A percentile compares a stretch with the other conserved stretches of the same genome.
These are phyloP conservation scores for Drosophila mimetica DNA, from an alignment of 2,888 invertebrate species.

Conservation along the genomic window DNA sequence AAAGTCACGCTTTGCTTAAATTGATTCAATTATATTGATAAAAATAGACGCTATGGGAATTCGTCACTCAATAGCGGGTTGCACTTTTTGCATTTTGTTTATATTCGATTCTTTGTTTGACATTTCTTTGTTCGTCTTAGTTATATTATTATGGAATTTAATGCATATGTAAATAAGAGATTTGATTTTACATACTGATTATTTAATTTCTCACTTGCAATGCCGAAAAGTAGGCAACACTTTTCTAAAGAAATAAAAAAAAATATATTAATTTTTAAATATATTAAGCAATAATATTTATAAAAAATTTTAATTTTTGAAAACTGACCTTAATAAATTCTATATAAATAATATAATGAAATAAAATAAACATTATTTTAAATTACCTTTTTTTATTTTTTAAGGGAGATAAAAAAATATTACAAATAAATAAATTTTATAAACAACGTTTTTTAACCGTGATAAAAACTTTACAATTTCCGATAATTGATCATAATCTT, in stretches of 20 bases:
- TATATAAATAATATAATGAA: too few relatives aligned
- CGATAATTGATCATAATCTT: too few relatives aligned
- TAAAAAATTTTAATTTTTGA: too few relatives aligned
- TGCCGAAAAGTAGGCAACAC: conserved; percentile 28
- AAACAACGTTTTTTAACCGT: too few relatives aligned
- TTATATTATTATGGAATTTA: background rate
- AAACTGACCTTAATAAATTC: too few relatives aligned
- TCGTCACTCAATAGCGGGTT: conserved; percentile 22
- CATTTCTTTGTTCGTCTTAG: conserved; percentile 23
- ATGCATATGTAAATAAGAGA: background rate
- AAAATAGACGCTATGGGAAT: conserved; percentile 25
- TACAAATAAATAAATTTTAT: too few relatives aligned
- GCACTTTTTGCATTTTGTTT: conserved; percentile 17
- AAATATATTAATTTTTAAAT: background rate
- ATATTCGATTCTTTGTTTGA: conserved; percentile 4
- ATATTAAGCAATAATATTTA: too few relatives aligned
- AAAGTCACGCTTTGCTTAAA: conserved; percentile 56
- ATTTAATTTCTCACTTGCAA: rapidly evolving
- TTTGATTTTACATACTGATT: conserved; percentile 3
- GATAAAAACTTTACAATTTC: too few relatives aligned
- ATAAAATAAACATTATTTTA: too few relatives aligned
- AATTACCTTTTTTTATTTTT: too few relatives aligned
- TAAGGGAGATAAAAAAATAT: too few relatives aligned
- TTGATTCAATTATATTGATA: conserved; percentile 36
- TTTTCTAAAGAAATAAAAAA: background rate